Evolutionary conservation across 2,888 invertebrate genomes (phyloP), one percentile per base, ranked within the genome.

Genomic region (Neria commutata): DNA sequence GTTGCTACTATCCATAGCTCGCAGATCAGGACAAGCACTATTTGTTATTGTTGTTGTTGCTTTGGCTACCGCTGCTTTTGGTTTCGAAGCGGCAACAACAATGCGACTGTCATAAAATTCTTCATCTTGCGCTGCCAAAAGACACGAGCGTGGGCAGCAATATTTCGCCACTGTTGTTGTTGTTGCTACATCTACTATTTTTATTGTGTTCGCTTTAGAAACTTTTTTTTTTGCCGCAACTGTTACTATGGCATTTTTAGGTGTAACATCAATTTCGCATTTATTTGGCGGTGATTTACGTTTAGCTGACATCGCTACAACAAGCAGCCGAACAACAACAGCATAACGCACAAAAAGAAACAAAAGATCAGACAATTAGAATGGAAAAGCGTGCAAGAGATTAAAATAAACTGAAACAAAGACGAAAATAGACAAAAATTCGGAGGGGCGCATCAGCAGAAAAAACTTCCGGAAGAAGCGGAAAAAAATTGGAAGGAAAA

Each of bases 251-350:
- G 16, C 14, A 23, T 25, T 24, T 8, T 16, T 33, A 33, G 42
- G 8, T 25, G 34, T 11, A 8, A 14, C n/a, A 45, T 67, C 91
- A 33, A 25, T 89, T 87, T 94, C 93, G 84, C 94, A 87, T 87
- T 95, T 95, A 76, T 92, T 93, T 83, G 95, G 95, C 83, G 94
- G 94, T 83, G 94, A 95, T 86, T 95, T 95, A 85, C 95, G 89
- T 89, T 95, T 95, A 85, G 94, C 94, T 88, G 94, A 95, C 95
- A 95, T 95, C n/a, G n/a, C n/a, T n/a, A n/a, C n/a, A n/a, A n/a
- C n/a, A n/a, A n/a, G n/a, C n/a, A n/a, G n/a, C n/a, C n/a, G n/a
- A n/a, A n/a, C n/a, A n/a, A n/a, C n/a, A n/a, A n/a, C n/a, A n/a
- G n/a, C n/a, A n/a, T n/a, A n/a, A n/a, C n/a, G n/a, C n/a, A n/a